Base-by-base conservation (phyloP, 2,113 vertebrate genomes). In the Cavia aperea region DNA sequence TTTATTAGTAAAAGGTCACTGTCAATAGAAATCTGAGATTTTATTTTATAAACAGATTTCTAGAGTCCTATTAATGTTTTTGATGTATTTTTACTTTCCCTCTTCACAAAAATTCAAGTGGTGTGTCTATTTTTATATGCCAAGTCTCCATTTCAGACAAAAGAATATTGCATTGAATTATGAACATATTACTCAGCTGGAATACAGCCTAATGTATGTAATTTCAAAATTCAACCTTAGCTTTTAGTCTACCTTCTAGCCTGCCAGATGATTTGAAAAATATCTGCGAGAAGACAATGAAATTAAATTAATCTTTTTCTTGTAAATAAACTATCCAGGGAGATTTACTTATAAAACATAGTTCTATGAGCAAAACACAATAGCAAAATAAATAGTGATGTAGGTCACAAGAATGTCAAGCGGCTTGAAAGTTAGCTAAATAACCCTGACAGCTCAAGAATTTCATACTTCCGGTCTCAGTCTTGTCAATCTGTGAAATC, bases 331-430 rank as follows among this genome's bases (percentile, higher is more conserved):
- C 39, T 92, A 96, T 89, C 92, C 90, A 94, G 95, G 96, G 92
- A 96, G 92, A 96, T 97, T 97, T 96, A 72, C 73, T 60, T 86
- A 91, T 46, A 78, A 94, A 16, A 46, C 90, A 96, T 95, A 97
- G 78, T 75, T 88, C 54, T 95, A 90, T 15, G 2, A 95, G 88
- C 94, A 96, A 96, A 89, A 93, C 93, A 96, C 96, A 96, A 95
- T 43, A 95, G 94, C 77, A 97, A 97, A 97, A 96, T 95, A 96
- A 96, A 97, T 96, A 96, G 91, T 96, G 91, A 91, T 93, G 95
- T 72, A 94, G 94, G 95, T 97, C 97, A 97, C 96, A 96, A 96
- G 94, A 96, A 96, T 96, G 95, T 96, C 96, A 97, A 95, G 77
- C 89, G 82, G 49, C 91, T 96, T 96, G 94, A 96, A 97, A 96